Conservation (phyloP, 2,113 vertebrate species). For the Beaufortia kweichowensis region DNA sequence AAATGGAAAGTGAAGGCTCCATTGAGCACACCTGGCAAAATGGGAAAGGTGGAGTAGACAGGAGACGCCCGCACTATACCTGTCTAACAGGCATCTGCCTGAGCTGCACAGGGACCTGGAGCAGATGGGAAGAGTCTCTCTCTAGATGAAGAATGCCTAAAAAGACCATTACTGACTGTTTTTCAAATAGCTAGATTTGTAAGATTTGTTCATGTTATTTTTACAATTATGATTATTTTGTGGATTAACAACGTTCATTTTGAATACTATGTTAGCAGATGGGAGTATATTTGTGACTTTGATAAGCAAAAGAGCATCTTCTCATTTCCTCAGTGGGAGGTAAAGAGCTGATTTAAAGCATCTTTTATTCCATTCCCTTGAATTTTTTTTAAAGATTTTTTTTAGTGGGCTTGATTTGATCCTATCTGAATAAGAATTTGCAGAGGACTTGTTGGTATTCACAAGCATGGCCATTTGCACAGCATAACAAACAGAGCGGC, state of each 20-base stretch:
- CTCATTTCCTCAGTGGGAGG: slow-evolving; percentile 46
- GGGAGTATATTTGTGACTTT: background rate
- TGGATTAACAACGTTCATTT: slow-evolving; percentile 37
- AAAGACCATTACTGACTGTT: background rate
- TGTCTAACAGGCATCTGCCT: slow-evolving; percentile 45
- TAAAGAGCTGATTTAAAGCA: slow-evolving; percentile 31
- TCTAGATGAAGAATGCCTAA: slow-evolving; percentile 11
- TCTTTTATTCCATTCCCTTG: slow-evolving; percentile 25
- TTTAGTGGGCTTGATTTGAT: slow-evolving; percentile 48
- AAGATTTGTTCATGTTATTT: slow-evolving; percentile 12
- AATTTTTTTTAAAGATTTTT: too few species aligned
- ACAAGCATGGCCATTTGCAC: slow-evolving; percentile 31
- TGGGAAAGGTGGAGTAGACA: slow-evolving; percentile 36
- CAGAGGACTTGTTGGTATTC: slow-evolving; percentile 48
- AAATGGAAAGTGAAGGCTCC: slow-evolving; percentile 58
- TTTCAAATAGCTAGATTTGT: background rate
- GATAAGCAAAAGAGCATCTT: slow-evolving; percentile 33
- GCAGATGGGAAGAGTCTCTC: slow-evolving; percentile 45
- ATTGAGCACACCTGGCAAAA: slow-evolving; percentile 54
- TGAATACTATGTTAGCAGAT: slow-evolving; percentile 36
- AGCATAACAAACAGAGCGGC: slow-evolving; percentile 31
- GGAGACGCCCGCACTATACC: slow-evolving; percentile 37
- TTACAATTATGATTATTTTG: slow-evolving; percentile 5
- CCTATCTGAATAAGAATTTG: slow-evolving; percentile 49
- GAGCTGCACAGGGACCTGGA: slow-evolving; percentile 22